These are phyloP conservation scores for Drosophila insularis DNA, from an alignment of 1,140 invertebrate species.

Conservation along the genomic window DNA sequence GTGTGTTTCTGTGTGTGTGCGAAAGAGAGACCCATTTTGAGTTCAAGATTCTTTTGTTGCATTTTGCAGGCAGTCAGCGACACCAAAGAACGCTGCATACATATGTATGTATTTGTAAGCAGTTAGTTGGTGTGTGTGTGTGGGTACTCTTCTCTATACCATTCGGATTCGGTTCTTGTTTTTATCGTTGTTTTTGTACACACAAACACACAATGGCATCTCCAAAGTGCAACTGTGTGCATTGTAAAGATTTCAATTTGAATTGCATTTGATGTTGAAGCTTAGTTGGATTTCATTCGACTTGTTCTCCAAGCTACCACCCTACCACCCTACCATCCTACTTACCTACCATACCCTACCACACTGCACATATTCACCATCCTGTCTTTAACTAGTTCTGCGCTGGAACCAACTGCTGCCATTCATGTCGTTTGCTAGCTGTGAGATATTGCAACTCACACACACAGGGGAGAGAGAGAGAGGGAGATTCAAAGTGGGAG, in stretches of 20 bases:
- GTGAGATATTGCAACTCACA: slow-evolving; percentile 49
- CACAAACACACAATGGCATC: slow-evolving; percentile 20
- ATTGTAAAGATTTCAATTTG: slow-evolving; percentile 66
- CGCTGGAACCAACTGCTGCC: slow-evolving; percentile 48
- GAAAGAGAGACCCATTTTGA: slow-evolving; percentile 52
- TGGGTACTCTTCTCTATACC: neutral
- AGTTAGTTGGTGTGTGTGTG: neutral
- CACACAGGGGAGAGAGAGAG: slow-evolving; percentile 2
- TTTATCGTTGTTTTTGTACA: slow-evolving; percentile 16
- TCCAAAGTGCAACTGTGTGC: slow-evolving; percentile 53
- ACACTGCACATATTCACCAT: neutral
- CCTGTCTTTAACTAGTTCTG: slow-evolving; percentile 31
- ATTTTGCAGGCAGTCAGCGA: slow-evolving; percentile 27
- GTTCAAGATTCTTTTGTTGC: slow-evolving; percentile 64
- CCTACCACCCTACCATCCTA: neutral
- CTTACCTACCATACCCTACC: neutral
- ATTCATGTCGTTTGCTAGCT: slow-evolving; percentile 51
- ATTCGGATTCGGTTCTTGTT: slow-evolving; percentile 19
- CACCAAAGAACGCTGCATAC: slow-evolving; percentile 16
- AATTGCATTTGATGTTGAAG: slow-evolving; percentile 65
- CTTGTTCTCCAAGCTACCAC: slow-evolving; percentile 12
- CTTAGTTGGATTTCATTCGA: slow-evolving; percentile 54
- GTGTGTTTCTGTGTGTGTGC: slow-evolving; percentile 31
- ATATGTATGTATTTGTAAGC: neutral
- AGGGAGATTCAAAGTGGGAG: neutral